Evolutionary conservation across 2,797 vertebrate genomes (phyloP), one percentile per base, ranked within the genome.

Genomic region (Tragelaphus oryx): DNA sequence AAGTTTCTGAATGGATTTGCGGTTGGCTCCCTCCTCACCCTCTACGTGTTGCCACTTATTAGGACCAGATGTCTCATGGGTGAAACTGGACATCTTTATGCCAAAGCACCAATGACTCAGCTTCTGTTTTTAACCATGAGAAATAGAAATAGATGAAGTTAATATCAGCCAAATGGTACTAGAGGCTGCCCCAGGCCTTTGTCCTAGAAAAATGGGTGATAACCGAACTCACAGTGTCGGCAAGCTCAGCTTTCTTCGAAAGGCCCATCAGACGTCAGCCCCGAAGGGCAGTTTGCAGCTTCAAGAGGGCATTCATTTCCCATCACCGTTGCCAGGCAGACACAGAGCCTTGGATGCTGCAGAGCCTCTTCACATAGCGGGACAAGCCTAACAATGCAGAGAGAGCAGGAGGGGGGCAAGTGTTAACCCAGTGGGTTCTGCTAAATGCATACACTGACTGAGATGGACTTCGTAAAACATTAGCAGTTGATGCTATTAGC

Each of bases 111-210:
- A 76, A 10, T 78, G 60, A 76, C 52, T 78, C 65, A 89, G 65
- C 44, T 82, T 78, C 90, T 92, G 65, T 68, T 71, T 94, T 78
- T 82, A 92, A 82, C 30, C 26, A 83, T 12, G 46, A 78, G 20
- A 41, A 92, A 41, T 17, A 78, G 74, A 87, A 92, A 92, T 16
- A 81, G 85, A 92, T 65, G 30, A 52, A 95, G 71, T n/a, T 89
- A 48, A 50, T 62, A 5, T 78, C 57, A 78, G 62, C 54, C 46
- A 60, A 55, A 62, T 13, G 14, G 44, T 78, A 80, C 30, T 4
- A 59, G 37, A 4, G 28, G 8, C 24, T 92, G 26, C 44, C 12
- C 88, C 3, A 11, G 30, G 48, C 30, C 75, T 94, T 48, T 88
- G 22, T 59, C 28, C 71, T 54, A 54, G 44, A 41, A 90, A 76